Evolutionary conservation across 1,140 invertebrate genomes (phyloP).

Genomic region (Odontomachus brunneus): DNA sequence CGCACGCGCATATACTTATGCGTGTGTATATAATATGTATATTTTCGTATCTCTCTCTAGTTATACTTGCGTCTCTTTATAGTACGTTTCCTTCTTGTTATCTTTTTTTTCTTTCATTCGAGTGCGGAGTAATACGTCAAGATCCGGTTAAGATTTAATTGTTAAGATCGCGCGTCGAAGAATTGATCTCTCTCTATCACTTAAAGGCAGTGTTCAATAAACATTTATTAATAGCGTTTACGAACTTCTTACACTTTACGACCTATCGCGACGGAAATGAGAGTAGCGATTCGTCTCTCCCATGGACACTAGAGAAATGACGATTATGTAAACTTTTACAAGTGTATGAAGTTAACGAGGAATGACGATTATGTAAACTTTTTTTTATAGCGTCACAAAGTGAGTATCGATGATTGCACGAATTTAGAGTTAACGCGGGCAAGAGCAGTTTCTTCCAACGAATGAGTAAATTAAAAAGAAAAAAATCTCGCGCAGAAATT

Average conservation of each 20-base stretch:
- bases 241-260: conserved; percentile 23
- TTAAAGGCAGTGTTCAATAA: conserved; percentile 70
- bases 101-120: not conserved
- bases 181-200: conserved; percentile 46
- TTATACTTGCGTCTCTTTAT: conserved; percentile 35
- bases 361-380: conserved; percentile 17
- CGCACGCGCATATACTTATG: conserved; percentile 16
- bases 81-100: not conserved
- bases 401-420: not conserved
- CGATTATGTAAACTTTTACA: no score
- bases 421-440: conserved; percentile 16
- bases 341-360: conserved; percentile 3
- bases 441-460: conserved; percentile 32
- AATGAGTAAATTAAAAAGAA: not conserved
- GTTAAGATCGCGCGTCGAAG: conserved; percentile 25
- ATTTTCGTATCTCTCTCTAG: conserved; percentile 13
- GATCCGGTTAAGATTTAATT: conserved; percentile 38
- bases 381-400: conserved; percentile 25
- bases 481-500: not conserved
- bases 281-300: not conserved
- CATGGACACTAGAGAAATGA: conserved; percentile 33
- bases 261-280: conserved; percentile 14
- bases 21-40: conserved; percentile 5
- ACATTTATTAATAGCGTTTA: conserved; percentile 43
- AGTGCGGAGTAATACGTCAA: conserved; percentile 35